Conservation (phyloP, 2,888 invertebrate species). For the Chloromyia formosa region DNA sequence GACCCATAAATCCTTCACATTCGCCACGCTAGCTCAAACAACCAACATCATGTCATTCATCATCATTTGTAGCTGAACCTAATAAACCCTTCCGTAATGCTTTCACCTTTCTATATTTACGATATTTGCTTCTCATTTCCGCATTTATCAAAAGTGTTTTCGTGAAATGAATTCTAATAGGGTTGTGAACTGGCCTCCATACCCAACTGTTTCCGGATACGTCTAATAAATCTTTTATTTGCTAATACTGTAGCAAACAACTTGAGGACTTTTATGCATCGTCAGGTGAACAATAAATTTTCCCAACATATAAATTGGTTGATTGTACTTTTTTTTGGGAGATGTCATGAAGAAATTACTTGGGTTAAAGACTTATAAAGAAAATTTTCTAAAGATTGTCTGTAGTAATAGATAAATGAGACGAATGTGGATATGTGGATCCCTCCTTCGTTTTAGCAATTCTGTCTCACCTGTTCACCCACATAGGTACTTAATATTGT, state of each 20-base stretch:
- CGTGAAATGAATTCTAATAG: slow-evolving; percentile 27
- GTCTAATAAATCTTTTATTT: slow-evolving; percentile 36
- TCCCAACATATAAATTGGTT: not conserved
- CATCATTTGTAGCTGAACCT: slow-evolving; percentile 8
- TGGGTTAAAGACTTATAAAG: not conserved
- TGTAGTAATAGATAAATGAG: too few species aligned
- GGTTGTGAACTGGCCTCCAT: not conserved
- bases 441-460: too few species aligned
- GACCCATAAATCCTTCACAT: not conserved
- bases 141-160: not conserved
- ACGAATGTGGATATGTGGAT: too few species aligned
- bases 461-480: too few species aligned
- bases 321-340: not conserved
- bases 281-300: slow-evolving; percentile 34
- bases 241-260: slow-evolving; percentile 5
- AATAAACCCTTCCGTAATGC: slow-evolving; percentile 25
- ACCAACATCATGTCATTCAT: slow-evolving; percentile 16
- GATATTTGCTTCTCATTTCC: slow-evolving; percentile 23
- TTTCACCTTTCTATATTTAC: slow-evolving; percentile 32
- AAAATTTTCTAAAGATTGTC: too few species aligned
- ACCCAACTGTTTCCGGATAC: slow-evolving; percentile 11
- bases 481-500: too few species aligned
- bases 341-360: not conserved
- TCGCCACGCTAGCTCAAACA: not conserved
- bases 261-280: slow-evolving; percentile 13